phyloP scores from a whole-genome alignment of 2,888 invertebrate species.

The Lasioglossum leucozonium region DNA sequence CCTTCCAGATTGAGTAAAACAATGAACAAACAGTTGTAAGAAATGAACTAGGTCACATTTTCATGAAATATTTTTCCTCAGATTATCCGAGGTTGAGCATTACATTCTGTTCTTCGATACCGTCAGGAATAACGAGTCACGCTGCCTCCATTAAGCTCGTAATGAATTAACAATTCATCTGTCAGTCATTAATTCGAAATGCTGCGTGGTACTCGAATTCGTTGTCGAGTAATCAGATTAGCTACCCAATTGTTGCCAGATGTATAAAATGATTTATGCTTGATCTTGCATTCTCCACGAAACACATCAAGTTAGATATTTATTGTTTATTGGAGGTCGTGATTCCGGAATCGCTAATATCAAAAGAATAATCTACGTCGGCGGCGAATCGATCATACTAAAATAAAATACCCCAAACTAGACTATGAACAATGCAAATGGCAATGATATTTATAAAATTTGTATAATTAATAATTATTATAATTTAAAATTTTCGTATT shows the following conservation, averaged over 20 bases:
- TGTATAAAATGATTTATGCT: background rate
- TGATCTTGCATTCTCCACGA: background rate
- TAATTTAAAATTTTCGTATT: no score
- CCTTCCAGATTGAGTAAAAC: background rate
- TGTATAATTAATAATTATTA: no score
- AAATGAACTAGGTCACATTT: background rate
- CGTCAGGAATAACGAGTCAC: background rate
- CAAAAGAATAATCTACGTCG: background rate
- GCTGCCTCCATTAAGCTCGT: background rate
- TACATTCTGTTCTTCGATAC: background rate
- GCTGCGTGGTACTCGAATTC: background rate
- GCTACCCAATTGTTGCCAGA: background rate
- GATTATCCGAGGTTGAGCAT: background rate
- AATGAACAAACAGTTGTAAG: background rate
- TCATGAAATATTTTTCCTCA: background rate
- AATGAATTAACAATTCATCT: constrained; percentile 2
- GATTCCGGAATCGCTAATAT: background rate
- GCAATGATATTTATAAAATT: no score
- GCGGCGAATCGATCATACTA: no score
- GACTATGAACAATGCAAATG: no score
- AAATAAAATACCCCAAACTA: no score
- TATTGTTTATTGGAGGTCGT: background rate
- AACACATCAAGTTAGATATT: background rate
- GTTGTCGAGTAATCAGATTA: constrained; percentile 10
- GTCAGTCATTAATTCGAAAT: background rate